Evolutionary conservation across 2,113 vertebrate genomes (phyloP), one percentile per base, ranked within the genome.

Genomic region (Mustela nigripes): DNA sequence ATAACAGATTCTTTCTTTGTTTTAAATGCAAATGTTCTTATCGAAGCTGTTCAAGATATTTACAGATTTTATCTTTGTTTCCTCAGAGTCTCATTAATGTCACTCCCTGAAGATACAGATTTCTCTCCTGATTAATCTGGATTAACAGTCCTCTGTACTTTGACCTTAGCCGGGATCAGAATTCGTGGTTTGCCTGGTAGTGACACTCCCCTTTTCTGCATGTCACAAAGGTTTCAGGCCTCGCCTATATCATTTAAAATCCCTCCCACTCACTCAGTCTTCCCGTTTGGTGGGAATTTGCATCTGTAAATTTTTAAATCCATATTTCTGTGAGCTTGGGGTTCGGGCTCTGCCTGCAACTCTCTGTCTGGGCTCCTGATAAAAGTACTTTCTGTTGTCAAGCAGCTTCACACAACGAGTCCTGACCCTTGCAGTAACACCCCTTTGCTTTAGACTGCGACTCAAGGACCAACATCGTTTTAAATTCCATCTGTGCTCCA

Each of bases 1-100:
- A 9, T 56, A 92, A 91, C 92, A 83, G 90, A 95, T 96, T 91
- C 50, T 82, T 74, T 76, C 42, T 74, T 84, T 93, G 73, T 92
- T 82, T 87, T 81, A 62, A 92, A 60, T 91, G 76, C 36, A 85
- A 79, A 88, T 92, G 87, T 7, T 73, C 45, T 65, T 84, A 62
- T 24, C 73, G 45, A 93, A 92, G 50, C 33, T 79, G 15, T 65
- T 90, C 42, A 80, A 79, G 80, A 39, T 84, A 36, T 58, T 90
- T 83, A 69, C 39, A 65, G 73, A 63, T 87, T 87, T 91, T 83
- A 42, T 58, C 39, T 78, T 85, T 89, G 53, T 79, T 87, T 94
- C 33, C 63, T 83, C 15, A 18, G 74, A 78, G 45, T 85, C 39
- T 80, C 39, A 82, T 45, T 65, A 42, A 53, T 95, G 65, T 42